Evolutionary conservation across 2,888 invertebrate species (phyloP), one percentile per base, ranked within the genome.

Genomic region (Stenodema calcarata): DNA sequence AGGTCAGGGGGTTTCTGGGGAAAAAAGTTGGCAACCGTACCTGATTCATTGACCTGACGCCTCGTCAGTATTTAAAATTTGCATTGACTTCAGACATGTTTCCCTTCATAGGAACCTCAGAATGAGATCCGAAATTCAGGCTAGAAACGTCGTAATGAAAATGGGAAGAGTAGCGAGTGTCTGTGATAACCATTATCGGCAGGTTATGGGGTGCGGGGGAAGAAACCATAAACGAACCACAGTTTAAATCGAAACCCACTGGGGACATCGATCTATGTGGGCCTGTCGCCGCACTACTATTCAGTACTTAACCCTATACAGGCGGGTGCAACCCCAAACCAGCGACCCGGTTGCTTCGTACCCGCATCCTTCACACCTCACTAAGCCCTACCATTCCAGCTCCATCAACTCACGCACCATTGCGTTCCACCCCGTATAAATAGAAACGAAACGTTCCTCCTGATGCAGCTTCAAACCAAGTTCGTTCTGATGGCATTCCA

Each of bases 331-430:
- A 44, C 78, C 78, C 78, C 78, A 78, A 76, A 78, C 78, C 78
- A 78, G 78, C 9, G 18, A 11, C 78, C 75, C 41, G 7, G 50
- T n/a, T n/a, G n/a, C n/a, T n/a, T n/a, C n/a, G n/a, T 62, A 30
- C 81, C 82, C 82, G 82, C 82, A 82, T 82, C 82, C 82, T 62
- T 69, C 69, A 82, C 82, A 82, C 82, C 82, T 82, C 82, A 82
- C 82, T 82, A 82, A 82, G 23, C 82, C 18, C 44, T 42, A 23
- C 47, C 42, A 14, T 70, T 30, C 70, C 12, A 35, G 73, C 14
- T 28, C 12, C 80, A 80, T 80, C 50, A 27, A 27, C 80, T 80
- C 80, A 54, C 80, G 62, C 80, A 62, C 80, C 80, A 80, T 80
- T 80, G 80, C 80, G 50, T 54, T 78, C 75, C 54, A 6, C 80